Conservation (phyloP, 2,113 vertebrate genomes). For the Macquaria australasica region DNA sequence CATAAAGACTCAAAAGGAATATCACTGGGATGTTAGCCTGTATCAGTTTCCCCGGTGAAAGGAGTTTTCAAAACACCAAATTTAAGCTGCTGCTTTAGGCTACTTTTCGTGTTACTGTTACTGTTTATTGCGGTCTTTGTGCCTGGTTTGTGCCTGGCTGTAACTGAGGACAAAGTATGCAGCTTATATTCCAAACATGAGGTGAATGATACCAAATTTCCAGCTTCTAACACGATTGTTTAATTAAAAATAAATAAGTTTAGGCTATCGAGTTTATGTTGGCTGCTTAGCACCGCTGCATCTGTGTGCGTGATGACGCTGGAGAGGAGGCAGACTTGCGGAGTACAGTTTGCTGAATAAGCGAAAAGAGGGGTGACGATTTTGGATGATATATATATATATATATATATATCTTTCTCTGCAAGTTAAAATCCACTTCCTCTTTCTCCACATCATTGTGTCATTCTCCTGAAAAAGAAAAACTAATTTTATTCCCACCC, state of each 20-base stretch:
- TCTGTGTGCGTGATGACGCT: constrained; percentile 36
- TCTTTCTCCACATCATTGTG: background rate
- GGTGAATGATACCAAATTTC: background rate
- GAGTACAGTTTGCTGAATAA: constrained; percentile 70
- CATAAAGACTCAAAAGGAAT: constrained; percentile 18
- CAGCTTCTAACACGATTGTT: background rate
- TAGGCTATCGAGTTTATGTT: background rate
- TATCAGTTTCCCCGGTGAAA: background rate
- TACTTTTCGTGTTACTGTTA: background rate
- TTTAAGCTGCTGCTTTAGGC: background rate
- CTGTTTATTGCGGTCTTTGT: background rate
- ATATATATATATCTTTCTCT: background rate
- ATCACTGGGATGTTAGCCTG: background rate
- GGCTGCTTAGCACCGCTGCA: background rate
- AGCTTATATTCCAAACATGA: background rate
- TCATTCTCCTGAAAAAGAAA: background rate
- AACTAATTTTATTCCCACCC: background rate
- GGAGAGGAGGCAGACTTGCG: constrained; percentile 40
- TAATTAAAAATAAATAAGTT: background rate
- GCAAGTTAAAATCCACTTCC: background rate
- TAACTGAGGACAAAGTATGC: background rate
- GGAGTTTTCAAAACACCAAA: background rate
- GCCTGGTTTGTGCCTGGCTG: background rate
- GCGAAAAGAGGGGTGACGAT: constrained; percentile 37
- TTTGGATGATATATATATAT: background rate